These are phyloP conservation scores for Battus philenor DNA, from an alignment of 1,140 invertebrate genomes.

Conservation along the genomic window DNA sequence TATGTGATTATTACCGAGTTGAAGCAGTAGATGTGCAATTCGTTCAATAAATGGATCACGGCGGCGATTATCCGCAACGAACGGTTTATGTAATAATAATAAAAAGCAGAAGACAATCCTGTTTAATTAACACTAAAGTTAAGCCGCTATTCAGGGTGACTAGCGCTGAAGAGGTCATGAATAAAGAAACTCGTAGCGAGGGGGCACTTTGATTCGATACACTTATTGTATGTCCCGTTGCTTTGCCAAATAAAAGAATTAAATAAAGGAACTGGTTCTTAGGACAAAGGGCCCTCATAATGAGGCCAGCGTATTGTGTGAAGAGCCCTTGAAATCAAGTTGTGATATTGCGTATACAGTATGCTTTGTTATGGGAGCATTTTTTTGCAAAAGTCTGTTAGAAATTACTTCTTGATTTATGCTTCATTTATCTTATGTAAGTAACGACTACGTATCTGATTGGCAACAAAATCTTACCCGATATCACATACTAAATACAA, in stretches of 20 bases:
- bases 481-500: no score
- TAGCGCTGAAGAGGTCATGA: conserved; percentile 48
- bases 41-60: no score
- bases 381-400: conserved; percentile 28
- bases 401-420: conserved; percentile 19
- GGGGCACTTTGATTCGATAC: conserved; percentile 69
- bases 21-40: no score
- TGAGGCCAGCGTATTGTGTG: conserved; percentile 66
- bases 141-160: conserved; percentile 40
- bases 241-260: conserved; percentile 52
- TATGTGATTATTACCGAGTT: no score
- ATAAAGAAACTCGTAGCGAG: conserved; percentile 46
- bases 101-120: conserved; percentile 37
- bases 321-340: conserved; percentile 58
- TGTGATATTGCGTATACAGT: conserved; percentile 46
- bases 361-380: conserved; percentile 56
- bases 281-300: conserved; percentile 73
- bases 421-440: no score
- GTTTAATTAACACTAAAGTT: conserved; percentile 64
- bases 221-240: conserved; percentile 67
- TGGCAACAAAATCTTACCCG: no score
- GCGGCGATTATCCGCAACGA: no score
- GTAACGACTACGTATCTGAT: no score
- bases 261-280: conserved; percentile 70
- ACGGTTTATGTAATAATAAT: conserved; percentile 8